A percentile compares a stretch with the other conserved stretches of the same genome.
These are phyloP conservation scores for Dioctria linearis DNA, from an alignment of 2,888 invertebrate genomes.

Conservation along the genomic window DNA sequence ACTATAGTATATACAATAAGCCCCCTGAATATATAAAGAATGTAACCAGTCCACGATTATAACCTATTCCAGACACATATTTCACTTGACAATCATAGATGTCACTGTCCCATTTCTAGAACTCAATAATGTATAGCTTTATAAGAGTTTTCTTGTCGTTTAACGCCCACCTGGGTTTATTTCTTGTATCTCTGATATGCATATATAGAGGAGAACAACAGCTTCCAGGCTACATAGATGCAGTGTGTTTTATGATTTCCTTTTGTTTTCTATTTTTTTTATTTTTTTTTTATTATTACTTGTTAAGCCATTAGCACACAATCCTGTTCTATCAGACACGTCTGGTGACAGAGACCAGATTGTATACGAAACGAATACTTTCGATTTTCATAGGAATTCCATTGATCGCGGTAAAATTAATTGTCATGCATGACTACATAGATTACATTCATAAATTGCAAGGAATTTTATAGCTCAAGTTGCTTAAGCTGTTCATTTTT, in stretches of 20 bases:
- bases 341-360: conserved; percentile 32
- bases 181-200: conserved; percentile 18
- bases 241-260: conserved; percentile 38
- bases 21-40: too few species aligned
- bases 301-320: conserved; percentile 31
- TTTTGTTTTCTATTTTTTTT: conserved; percentile 10
- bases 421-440: conserved; percentile 26
- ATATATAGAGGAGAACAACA: conserved; percentile 27
- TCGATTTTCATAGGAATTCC: conserved; percentile 43
- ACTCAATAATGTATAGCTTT: conserved; percentile 37
- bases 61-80: conserved; percentile 34
- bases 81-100: conserved; percentile 47
- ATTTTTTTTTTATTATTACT: background rate
- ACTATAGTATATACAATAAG: too few species aligned
- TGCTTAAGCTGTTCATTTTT: too few species aligned
- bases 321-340: conserved; percentile 48
- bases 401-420: conserved; percentile 34
- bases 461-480: too few species aligned
- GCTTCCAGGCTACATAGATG: conserved; percentile 18
- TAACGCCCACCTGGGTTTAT: conserved; percentile 36
- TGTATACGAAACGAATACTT: conserved; percentile 2
- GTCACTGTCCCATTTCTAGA: conserved; percentile 49
- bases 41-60: too few species aligned
- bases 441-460: background rate
- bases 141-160: conserved; percentile 39